Evolutionary conservation across 30 jellyfish, hydroid and myxozoan species (phyloP).

Genomic region (Chrysaora quinquecirrha): DNA sequence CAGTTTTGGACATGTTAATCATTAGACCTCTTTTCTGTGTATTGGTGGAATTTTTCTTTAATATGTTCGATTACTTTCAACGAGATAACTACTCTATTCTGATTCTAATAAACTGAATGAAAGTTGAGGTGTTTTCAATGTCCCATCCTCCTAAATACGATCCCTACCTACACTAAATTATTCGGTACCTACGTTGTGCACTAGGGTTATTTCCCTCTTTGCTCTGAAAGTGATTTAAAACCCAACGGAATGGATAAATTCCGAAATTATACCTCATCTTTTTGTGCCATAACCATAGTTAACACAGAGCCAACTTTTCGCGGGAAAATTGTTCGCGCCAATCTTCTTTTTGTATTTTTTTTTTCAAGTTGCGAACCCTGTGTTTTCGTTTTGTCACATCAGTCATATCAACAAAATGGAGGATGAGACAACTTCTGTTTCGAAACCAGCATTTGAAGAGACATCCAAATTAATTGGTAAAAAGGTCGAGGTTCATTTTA

Average conservation of each 20-base stretch:
- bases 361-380: not conserved
- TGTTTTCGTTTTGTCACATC: not conserved
- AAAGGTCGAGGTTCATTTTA: conserved; percentile 13
- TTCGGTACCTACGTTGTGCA: too few relatives aligned
- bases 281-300: not conserved
- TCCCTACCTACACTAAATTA: too few relatives aligned
- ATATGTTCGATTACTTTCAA: too few relatives aligned
- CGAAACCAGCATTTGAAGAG: not conserved
- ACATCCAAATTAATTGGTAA: conserved; percentile 20
- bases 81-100: too few relatives aligned
- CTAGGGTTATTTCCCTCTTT: too few relatives aligned
- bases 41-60: not conserved
- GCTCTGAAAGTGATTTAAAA: too few relatives aligned
- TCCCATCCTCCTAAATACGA: too few relatives aligned
- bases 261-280: not conserved
- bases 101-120: too few relatives aligned
- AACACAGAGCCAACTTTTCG: not conserved
- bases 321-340: not conserved
- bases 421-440: not conserved
- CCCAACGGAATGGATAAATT: not conserved
- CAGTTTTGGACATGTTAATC: conserved; percentile 21
- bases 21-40: conserved; percentile 2
- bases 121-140: too few relatives aligned
- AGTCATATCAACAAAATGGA: not conserved
- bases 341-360: not conserved